Evolutionary conservation across 2,888 invertebrate genomes (phyloP).

Genomic region (Syrista parreyssii): DNA sequence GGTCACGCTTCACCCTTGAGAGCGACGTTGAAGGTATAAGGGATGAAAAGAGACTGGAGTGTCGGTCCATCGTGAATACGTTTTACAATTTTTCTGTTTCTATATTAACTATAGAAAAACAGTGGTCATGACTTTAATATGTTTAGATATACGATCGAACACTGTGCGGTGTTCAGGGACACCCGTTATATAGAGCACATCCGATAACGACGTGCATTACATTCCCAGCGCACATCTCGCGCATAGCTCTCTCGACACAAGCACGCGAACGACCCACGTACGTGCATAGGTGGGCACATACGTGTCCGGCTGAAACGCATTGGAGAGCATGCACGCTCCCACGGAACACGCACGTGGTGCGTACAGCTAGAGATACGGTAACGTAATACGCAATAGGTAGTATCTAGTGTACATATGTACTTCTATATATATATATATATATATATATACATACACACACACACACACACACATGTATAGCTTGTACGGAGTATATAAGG

Average conservation of each 20-base stretch:
- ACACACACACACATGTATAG: too few relatives aligned
- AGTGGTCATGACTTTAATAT: too few relatives aligned
- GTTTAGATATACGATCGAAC: too few relatives aligned
- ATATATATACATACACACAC: too few relatives aligned
- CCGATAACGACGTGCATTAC: constrained; percentile 43
- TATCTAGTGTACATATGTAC: neutral
- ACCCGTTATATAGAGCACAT: constrained; percentile 22
- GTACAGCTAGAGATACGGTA: neutral
- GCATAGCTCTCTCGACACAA: constrained; percentile 26
- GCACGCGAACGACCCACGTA: constrained; percentile 14
- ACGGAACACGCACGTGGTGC: neutral
- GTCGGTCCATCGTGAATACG: too few relatives aligned
- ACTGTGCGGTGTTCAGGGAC: neutral
- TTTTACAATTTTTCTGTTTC: too few relatives aligned
- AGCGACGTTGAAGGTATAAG: neutral
- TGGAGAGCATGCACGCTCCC: neutral
- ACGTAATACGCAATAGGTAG: constrained; percentile 1
- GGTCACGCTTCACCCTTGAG: neutral
- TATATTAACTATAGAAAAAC: too few relatives aligned
- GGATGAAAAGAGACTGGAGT: neutral
- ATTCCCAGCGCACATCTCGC: constrained; percentile 36
- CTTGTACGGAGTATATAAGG: too few relatives aligned
- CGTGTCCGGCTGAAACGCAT: constrained; percentile 4
- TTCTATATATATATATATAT: neutral
- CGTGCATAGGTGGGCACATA: neutral